A percentile compares a stretch with the other conserved stretches of the same genome.
Conservation (phyloP, 2,888 invertebrate species). For the Drosophila meridionalis region DNA sequence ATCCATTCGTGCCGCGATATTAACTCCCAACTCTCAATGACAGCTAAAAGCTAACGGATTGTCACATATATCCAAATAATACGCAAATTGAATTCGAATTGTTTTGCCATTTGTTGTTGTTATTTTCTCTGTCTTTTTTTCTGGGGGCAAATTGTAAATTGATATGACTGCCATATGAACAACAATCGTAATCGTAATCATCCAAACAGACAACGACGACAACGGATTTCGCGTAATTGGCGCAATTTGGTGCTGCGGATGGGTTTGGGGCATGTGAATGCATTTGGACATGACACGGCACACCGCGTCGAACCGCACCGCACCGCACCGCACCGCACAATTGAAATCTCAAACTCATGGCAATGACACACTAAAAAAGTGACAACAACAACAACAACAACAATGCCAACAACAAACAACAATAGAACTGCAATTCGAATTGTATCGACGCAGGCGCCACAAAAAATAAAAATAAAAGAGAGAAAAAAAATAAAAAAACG, state of each 20-base stretch:
- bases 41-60: constrained; percentile 67
- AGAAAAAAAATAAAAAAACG: constrained; percentile 7
- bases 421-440: constrained; percentile 68
- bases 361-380: constrained; percentile 77
- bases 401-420: constrained; percentile 49
- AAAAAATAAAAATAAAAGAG: constrained; percentile 8
- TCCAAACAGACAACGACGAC: constrained; percentile 26
- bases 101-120: constrained; percentile 32
- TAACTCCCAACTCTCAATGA: constrained; percentile 54
- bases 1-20: constrained; percentile 8
- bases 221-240: constrained; percentile 69
- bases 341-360: constrained; percentile 73
- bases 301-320: constrained; percentile 25
- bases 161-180: constrained; percentile 66
- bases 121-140: constrained; percentile 25
- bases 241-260: constrained; percentile 62
- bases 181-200: constrained; percentile 64
- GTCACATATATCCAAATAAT: constrained; percentile 63
- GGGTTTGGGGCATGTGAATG: constrained; percentile 38
- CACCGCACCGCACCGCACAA: constrained; percentile 35
- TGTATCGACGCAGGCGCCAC: constrained; percentile 59
- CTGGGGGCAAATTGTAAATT: constrained; percentile 60
- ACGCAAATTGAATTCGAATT: constrained; percentile 67
- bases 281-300: constrained; percentile 54
- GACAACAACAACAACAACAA: constrained; percentile 58